Percentiles rank a stretch among this genome's conserved stretches.
These are phyloP conservation scores for Chunga burmeisteri DNA, from an alignment of 2,113 vertebrate genomes.

Conservation along the genomic window DNA sequence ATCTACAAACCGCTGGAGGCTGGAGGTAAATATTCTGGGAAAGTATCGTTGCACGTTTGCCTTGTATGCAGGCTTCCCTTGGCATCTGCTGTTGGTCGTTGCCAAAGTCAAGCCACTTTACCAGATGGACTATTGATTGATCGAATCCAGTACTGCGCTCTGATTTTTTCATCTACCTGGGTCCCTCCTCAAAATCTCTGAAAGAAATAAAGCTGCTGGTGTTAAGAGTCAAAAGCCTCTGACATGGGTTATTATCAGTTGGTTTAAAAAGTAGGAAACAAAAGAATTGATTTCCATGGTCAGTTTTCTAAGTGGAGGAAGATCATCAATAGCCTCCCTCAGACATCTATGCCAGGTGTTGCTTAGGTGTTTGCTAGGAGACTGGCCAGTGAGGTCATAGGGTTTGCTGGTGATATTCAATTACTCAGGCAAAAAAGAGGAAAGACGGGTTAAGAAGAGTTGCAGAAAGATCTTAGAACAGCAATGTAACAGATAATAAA, in stretches of 20 bases:
- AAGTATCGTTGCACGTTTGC: background rate
- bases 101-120: background rate
- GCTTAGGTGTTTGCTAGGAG: background rate
- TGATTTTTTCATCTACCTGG: background rate
- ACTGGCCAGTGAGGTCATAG: background rate
- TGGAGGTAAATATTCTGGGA: background rate
- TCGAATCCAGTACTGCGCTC: background rate
- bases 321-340: background rate
- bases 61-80: background rate
- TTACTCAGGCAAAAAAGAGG: background rate
- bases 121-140: background rate
- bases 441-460: background rate
- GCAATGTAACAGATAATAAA: background rate
- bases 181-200: background rate
- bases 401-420: background rate
- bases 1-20: background rate
- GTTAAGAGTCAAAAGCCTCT: background rate
- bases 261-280: background rate
- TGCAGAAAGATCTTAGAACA: background rate
- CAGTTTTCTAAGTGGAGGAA: background rate
- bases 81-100: background rate
- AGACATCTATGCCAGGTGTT: rapidly evolving
- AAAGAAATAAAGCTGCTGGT: background rate
- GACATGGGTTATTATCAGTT: background rate
- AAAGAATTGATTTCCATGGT: background rate